These are phyloP conservation scores for Gymnothorax reevesii DNA, from an alignment of 2,797 vertebrate genomes.

Conservation along the genomic window DNA sequence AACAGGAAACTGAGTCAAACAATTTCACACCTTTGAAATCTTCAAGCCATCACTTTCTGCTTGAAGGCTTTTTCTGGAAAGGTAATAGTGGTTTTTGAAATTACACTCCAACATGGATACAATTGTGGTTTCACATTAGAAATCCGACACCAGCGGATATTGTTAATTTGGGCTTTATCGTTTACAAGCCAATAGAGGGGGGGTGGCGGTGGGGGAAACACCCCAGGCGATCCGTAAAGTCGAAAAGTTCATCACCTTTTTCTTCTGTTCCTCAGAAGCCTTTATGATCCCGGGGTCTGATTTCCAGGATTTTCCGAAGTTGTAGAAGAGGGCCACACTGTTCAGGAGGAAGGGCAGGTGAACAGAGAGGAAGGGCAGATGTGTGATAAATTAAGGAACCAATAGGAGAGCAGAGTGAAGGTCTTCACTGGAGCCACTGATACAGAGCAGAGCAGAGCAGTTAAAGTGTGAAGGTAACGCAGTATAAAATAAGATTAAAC, in stretches of 20 bases:
- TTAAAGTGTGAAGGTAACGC: no score
- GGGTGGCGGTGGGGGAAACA: not conserved
- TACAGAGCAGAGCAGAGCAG: no score
- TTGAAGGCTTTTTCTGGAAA: not conserved
- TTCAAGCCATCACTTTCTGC: not conserved
- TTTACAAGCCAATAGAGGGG: not conserved
- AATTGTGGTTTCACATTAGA: not conserved
- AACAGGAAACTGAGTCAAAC: not conserved
- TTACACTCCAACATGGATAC: not conserved
- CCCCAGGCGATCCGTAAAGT: not conserved
- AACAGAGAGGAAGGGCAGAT: conserved; percentile 91
- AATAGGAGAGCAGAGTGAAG: no score
- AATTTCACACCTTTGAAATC: not conserved
- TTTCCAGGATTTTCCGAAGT: conserved; percentile 99
- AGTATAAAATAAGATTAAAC: no score
- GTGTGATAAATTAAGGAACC: conserved; percentile 84
- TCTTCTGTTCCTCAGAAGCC: conserved; percentile 98
- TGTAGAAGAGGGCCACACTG: conserved; percentile 94
- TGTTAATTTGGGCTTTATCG: not conserved
- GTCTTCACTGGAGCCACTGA: not conserved
- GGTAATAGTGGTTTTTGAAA: not conserved
- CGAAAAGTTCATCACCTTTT: conserved; percentile 80
- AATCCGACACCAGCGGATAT: not conserved
- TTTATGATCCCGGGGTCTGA: conserved; percentile 98
- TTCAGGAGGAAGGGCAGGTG: conserved; percentile 95